Evolutionary conservation across 2,797 vertebrate species (phyloP).

Genomic region (Pteropus rufus): DNA sequence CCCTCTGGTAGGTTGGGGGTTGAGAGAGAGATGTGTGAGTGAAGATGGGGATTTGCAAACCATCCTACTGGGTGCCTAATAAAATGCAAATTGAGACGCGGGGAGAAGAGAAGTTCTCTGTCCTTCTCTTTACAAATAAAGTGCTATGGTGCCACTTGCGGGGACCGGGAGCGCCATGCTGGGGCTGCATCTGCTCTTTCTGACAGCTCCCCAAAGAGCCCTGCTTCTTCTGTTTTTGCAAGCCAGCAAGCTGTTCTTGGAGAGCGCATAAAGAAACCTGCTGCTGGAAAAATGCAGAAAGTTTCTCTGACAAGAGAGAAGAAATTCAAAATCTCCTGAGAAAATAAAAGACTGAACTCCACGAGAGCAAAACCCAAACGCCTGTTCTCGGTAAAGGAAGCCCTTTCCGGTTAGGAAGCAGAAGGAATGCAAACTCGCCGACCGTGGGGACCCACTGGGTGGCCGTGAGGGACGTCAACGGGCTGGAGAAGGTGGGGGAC

Average conservation of each 20-base stretch:
- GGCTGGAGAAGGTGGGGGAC: background rate
- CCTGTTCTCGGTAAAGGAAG: background rate
- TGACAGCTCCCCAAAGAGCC: conserved; percentile 71
- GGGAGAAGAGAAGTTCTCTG: conserved; percentile 54
- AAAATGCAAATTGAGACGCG: conserved; percentile 62
- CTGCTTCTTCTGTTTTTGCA: conserved; percentile 51
- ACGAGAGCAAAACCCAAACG: background rate
- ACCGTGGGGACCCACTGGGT: accelerated
- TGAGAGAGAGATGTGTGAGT: conserved; percentile 37
- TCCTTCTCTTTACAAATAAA: conserved; percentile 66
- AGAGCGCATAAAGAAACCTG: conserved; percentile 67
- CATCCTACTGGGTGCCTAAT: conserved; percentile 73
- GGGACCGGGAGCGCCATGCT: conserved; percentile 66
- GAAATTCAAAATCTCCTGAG: conserved; percentile 42
- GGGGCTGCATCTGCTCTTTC: conserved; percentile 73
- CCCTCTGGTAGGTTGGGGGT: conserved; percentile 43
- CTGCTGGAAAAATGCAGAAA: background rate
- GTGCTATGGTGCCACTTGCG: conserved; percentile 43
- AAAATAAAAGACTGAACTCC: background rate
- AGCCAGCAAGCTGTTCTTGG: conserved; percentile 72
- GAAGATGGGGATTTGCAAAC: conserved; percentile 44
- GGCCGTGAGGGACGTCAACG: background rate
- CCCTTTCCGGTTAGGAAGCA: background rate
- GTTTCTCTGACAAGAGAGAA: conserved; percentile 58
- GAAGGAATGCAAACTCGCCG: background rate